Evolutionary conservation across 2,888 invertebrate species (phyloP).

Genomic region (Morpho achilles): DNA sequence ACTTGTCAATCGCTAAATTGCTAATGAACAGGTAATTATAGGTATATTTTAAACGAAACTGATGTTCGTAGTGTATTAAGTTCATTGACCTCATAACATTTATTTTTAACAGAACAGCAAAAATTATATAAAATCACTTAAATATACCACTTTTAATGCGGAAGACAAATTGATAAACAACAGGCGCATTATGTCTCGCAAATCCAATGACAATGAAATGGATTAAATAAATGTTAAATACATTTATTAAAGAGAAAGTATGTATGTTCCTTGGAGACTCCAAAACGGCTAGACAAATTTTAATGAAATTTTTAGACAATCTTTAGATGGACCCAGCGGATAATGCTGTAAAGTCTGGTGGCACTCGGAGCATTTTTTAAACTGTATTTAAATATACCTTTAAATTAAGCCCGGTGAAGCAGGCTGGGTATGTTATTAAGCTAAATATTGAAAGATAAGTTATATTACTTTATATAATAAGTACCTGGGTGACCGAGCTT

Average conservation of each 20-base stretch:
- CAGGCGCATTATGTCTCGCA: background rate
- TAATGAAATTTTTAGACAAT: no score
- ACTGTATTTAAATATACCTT: no score
- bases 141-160: slow-evolving; percentile 9
- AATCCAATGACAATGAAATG: background rate
- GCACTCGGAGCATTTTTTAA: no score
- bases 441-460: no score
- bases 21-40: slow-evolving; percentile 37
- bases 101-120: background rate
- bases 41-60: no score
- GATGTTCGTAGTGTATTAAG: background rate
- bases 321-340: no score
- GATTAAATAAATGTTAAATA: background rate
- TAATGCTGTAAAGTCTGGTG: no score
- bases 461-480: no score
- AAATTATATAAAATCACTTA: slow-evolving; percentile 5
- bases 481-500: no score
- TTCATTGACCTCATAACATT: background rate
- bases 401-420: no score
- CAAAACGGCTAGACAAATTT: no score
- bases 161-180: slow-evolving; percentile 11
- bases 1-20: slow-evolving; percentile 47
- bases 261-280: no score
- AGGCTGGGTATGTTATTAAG: background rate
- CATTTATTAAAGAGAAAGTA: background rate